Evolutionary conservation across 2,888 invertebrate species (phyloP), one percentile per base, ranked within the genome.

Genomic region (Dynastes hyllus): DNA sequence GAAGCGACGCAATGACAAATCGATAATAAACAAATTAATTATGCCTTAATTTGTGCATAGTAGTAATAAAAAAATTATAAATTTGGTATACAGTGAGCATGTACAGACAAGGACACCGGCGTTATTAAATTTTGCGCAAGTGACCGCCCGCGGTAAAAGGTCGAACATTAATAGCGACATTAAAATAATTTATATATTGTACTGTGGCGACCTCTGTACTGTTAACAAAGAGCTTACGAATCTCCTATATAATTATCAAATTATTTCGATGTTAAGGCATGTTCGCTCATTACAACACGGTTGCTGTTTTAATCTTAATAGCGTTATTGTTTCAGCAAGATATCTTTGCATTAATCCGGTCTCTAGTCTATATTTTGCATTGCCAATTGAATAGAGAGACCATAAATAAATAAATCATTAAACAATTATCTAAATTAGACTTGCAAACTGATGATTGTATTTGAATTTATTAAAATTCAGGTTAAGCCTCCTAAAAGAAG

Each of bases 51-150:
- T 51, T 70, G 69, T 16, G 29, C 29, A 51, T 70, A 53, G 50
- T 70, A 27, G 11, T 32, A 70, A 70, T 70, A 51, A 70, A 70
- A 66, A 70, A 29, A 69, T 69, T 53, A 32, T 70, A 13, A 27
- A 70, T 51, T 70, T 51, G 69, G 69, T 51, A 22, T 55, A 55
- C 22, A 4, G 55, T 22, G 22, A 22, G n/a, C 55, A 55, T 55
- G 16, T 55, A 55, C 22, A 55, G 53, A 27, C 69, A 70, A 70
- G 69, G 69, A 51, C 69, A 53, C 11, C 16, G 13, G 13, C 11
- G 69, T 70, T 70, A 51, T 70, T 70, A 70, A 70, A 70, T 29
- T 70, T 70, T 70, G 69, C 69, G 69, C 50, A 70, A 70, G 53
- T 53, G 51, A n/a, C 69, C 69, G 69, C 69, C 32, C 13, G 51